Conservation (phyloP, 1,140 invertebrate genomes). For the Aphaenogaster rudis region DNA sequence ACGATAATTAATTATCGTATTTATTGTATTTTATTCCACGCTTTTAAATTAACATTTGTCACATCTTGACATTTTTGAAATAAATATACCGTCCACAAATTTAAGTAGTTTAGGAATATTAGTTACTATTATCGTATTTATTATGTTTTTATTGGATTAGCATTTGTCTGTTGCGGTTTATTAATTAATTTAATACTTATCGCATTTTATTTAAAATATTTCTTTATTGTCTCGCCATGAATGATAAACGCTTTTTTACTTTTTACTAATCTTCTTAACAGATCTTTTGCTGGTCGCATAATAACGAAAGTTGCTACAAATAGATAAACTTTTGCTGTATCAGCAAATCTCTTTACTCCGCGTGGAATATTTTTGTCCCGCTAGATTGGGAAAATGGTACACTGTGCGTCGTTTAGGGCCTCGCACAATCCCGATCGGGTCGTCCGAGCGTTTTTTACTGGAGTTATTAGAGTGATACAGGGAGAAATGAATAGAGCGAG, state of each 20-base stretch:
- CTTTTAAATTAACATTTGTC: too few species aligned
- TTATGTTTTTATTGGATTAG: neutral
- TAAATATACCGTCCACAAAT: too few species aligned
- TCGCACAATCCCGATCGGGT: slow-evolving; percentile 8
- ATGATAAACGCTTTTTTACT: neutral
- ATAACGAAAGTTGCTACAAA: neutral
- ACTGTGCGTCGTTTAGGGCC: neutral
- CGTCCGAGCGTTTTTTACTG: slow-evolving; percentile 17
- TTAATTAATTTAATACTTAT: neutral
- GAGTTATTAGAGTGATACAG: slow-evolving; percentile 28
- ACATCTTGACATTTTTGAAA: too few species aligned
- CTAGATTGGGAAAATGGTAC: neutral
- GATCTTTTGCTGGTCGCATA: neutral
- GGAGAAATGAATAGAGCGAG: slow-evolving; percentile 25
- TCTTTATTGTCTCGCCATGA: neutral
- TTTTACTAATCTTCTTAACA: neutral
- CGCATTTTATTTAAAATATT: neutral
- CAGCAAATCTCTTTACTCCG: neutral
- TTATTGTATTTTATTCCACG: too few species aligned
- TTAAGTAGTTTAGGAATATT: too few species aligned
- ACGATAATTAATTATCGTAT: too few species aligned
- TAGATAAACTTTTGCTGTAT: neutral
- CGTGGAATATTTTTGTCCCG: neutral
- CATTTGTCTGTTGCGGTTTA: neutral
- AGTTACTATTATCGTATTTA: too few species aligned